A percentile compares a stretch with the other conserved stretches of the same genome.
These are phyloP conservation scores for Phyllotis vaccarum DNA, from an alignment of 2,797 vertebrate genomes.

Conservation along the genomic window DNA sequence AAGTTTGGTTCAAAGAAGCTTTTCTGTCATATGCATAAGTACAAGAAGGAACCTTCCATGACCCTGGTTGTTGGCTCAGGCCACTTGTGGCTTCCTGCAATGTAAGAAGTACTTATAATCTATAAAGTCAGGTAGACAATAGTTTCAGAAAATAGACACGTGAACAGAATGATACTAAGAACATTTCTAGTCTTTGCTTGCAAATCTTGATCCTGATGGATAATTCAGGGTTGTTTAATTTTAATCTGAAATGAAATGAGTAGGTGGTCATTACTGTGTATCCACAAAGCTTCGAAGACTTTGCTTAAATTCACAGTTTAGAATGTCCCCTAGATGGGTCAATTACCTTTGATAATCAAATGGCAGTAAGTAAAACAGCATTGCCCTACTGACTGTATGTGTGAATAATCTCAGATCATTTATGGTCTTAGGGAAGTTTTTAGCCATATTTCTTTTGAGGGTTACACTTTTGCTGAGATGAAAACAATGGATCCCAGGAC, in stretches of 20 bases:
- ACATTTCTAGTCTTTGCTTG: slow-evolving; percentile 76
- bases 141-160: slow-evolving; percentile 40
- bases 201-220: slow-evolving; percentile 47
- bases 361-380: background rate
- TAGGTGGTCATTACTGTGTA: slow-evolving; percentile 48
- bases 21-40: slow-evolving; percentile 43
- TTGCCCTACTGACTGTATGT: background rate
- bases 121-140: slow-evolving; percentile 69
- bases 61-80: slow-evolving; percentile 65
- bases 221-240: slow-evolving; percentile 75
- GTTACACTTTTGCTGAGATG: background rate
- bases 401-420: slow-evolving; percentile 28
- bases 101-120: slow-evolving; percentile 77
- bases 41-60: slow-evolving; percentile 59
- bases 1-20: slow-evolving; percentile 70
- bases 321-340: background rate
- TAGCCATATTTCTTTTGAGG: slow-evolving; percentile 13
- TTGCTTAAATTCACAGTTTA: slow-evolving; percentile 9
- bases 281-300: background rate
- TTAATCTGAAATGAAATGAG: slow-evolving; percentile 55
- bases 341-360: background rate
- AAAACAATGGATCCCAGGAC: background rate
- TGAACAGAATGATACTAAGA: slow-evolving; percentile 63
- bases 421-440: slow-evolving; percentile 22
- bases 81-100: slow-evolving; percentile 63